These are phyloP conservation scores for Scrobipalpa atriplicella DNA, from an alignment of 2,888 invertebrate genomes.

Conservation along the genomic window DNA sequence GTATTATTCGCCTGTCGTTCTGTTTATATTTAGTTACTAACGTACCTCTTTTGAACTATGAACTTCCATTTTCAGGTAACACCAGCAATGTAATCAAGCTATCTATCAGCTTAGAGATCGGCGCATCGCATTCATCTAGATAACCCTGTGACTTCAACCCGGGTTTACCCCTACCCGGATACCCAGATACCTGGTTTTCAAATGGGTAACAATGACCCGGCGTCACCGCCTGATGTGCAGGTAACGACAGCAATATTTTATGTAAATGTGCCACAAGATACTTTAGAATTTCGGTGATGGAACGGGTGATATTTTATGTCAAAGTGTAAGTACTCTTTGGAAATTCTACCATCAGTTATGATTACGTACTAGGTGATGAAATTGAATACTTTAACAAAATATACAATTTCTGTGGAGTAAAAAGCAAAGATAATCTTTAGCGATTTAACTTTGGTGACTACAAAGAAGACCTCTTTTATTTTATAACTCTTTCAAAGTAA, in stretches of 20 bases:
- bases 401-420: not conserved
- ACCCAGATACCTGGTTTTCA: slow-evolving; percentile 9
- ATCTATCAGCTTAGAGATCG: slow-evolving; percentile 58
- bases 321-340: not conserved
- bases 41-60: not conserved
- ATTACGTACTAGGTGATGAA: not conserved
- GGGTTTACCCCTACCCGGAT: not conserved
- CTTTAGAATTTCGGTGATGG: slow-evolving; percentile 32
- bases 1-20: too few species aligned
- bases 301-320: slow-evolving; percentile 16
- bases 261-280: slow-evolving; percentile 41
- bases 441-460: not conserved
- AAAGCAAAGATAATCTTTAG: not conserved
- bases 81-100: not conserved
- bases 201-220: slow-evolving; percentile 61
- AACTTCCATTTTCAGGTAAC: not conserved
- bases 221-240: slow-evolving; percentile 47
- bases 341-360: not conserved
- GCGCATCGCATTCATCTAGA: slow-evolving; percentile 61
- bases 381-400: not conserved
- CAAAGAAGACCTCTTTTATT: not conserved
- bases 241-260: slow-evolving; percentile 64
- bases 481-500: not conserved
- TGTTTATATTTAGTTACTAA: not conserved
- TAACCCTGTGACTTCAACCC: slow-evolving; percentile 49